phyloP scores from a whole-genome alignment of 2,888 invertebrate genomes.

The Oligia latruncula region DNA sequence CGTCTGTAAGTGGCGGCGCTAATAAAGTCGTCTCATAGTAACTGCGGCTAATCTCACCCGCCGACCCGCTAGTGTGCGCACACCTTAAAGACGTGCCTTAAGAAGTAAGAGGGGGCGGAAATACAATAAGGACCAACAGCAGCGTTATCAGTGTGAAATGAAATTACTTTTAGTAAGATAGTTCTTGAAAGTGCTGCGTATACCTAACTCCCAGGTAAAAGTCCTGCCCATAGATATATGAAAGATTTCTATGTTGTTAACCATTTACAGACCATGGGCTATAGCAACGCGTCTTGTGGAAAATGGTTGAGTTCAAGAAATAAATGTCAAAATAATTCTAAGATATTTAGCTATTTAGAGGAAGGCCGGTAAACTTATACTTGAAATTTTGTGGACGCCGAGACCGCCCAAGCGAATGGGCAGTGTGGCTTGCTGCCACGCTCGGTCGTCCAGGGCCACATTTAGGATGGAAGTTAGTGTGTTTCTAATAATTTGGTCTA shows the following conservation, averaged over 20 bases:
- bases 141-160: neutral
- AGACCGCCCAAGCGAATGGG: no score
- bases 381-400: no score
- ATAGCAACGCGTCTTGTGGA: neutral
- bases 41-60: conserved; percentile 78
- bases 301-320: neutral
- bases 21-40: conserved; percentile 83
- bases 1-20: conserved; percentile 73
- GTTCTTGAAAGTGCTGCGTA: neutral
- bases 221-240: neutral
- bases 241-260: no score
- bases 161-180: neutral
- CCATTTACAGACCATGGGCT: neutral
- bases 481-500: no score
- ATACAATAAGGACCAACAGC: neutral
- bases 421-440: no score
- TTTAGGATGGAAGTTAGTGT: no score
- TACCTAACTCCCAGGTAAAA: neutral
- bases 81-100: conserved; percentile 73
- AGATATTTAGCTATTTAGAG: no score
- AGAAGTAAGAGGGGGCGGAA: conserved; percentile 47
- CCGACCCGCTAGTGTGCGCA: conserved; percentile 69
- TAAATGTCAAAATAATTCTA: neutral
- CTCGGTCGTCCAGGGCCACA: no score
- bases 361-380: no score